Percentiles rank a stretch among this genome's conserved stretches.
Evolutionary conservation across 37 sponge, comb jelly and placozoan species (phyloP).

Genomic region (Beroe ovata): DNA sequence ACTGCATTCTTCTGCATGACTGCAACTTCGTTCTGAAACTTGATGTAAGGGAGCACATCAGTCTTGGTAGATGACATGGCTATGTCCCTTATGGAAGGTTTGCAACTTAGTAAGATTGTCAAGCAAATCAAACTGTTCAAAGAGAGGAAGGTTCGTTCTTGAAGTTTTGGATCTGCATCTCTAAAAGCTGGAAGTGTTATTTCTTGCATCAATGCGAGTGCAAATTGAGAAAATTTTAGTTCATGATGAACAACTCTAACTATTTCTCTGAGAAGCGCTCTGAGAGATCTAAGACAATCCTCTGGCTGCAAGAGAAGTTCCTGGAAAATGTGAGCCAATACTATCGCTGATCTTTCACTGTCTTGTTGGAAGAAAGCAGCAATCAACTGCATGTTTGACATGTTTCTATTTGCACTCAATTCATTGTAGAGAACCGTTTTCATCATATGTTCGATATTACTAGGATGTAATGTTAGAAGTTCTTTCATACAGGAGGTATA

Average conservation of each 20-base stretch:
- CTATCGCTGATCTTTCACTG: constrained; percentile 78
- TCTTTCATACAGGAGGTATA: constrained; percentile 85
- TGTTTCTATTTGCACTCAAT: constrained; percentile 73
- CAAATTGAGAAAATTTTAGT: constrained; percentile 75
- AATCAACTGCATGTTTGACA: constrained; percentile 83
- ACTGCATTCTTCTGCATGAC: constrained; percentile 66
- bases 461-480: constrained; percentile 74
- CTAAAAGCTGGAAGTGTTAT: constrained; percentile 34
- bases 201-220: constrained; percentile 79
- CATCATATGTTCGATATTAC: constrained; percentile 73
- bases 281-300: constrained; percentile 77
- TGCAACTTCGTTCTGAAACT: constrained; percentile 47
- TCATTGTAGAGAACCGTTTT: constrained; percentile 81
- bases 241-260: constrained; percentile 77
- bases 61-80: constrained; percentile 59
- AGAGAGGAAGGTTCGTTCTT: constrained; percentile 45
- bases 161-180: constrained; percentile 13
- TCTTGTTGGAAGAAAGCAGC: constrained; percentile 73
- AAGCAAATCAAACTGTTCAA: constrained; percentile 55
- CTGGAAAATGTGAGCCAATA: constrained; percentile 78
- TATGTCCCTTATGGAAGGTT: constrained; percentile 12
- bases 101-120: constrained; percentile 4
- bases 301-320: constrained; percentile 76
- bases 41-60: constrained; percentile 21
- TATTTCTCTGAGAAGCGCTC: constrained; percentile 83